Evolutionary conservation across 1,140 invertebrate species (phyloP), one percentile per base, ranked within the genome.

Genomic region (Sitophilus oryzae): DNA sequence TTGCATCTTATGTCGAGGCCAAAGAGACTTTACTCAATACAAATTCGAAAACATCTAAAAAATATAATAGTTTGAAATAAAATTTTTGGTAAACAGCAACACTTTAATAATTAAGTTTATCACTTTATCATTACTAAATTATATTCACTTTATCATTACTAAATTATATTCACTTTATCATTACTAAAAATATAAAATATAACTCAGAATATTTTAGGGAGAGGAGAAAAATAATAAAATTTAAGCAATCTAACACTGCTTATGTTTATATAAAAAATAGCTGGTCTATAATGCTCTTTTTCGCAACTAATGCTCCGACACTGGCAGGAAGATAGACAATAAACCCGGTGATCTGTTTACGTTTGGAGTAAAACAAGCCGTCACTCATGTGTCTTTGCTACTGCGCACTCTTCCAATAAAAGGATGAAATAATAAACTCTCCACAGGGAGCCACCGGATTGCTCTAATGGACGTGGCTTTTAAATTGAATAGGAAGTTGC

Each of bases 331-430:
- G 43, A 56, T 48, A 56, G 10, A 19, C 40, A 42, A 56, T 56
- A 56, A 48, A 48, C 42, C 21, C 47, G 2, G 18, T 41, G 46
- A 45, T 49, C 35, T 56, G 53, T 56, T 56, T 56, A 56, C 9
- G n/a, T 44, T 49, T 23, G 25, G 43, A 45, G 41, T 41, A 56
- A 56, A 56, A 41, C 53, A 56, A 49, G 3, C 45, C 53, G 53
- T 56, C 53, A 56, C 53, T 56, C 53, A 56, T 56, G 53, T 56
- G 53, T 56, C 53, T 56, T 56, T 56, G 53, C 53, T 56, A 56
- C 53, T 56, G 53, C 47, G 45, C 46, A 44, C 53, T 56, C 53
- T 56, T 56, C 53, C 47, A 56, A 56, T 56, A 56, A 56, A 56
- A 48, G 45, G 53, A 56, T 49, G 53, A 56, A 56, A 56, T 56